These are phyloP conservation scores for Laticauda laticaudata DNA, from an alignment of 2,113 vertebrate genomes.

Conservation along the genomic window DNA sequence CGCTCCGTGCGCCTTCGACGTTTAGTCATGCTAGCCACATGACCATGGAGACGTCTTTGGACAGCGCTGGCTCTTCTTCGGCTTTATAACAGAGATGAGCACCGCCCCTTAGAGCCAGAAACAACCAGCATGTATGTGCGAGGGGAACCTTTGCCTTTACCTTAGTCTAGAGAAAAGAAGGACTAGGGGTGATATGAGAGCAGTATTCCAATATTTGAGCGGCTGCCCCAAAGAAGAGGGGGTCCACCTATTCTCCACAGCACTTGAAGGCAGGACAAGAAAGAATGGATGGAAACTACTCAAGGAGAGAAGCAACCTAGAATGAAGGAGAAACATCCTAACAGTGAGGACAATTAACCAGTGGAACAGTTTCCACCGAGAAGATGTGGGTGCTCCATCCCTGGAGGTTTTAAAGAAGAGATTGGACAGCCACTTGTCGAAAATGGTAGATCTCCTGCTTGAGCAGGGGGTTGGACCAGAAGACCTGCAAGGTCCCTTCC, in stretches of 20 bases:
- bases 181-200: not conserved
- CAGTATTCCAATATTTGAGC: not conserved
- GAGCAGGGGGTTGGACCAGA: not conserved
- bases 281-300: fast-evolving
- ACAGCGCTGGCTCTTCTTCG: too few relatives aligned
- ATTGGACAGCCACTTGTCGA: too few relatives aligned
- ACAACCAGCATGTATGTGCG: too few relatives aligned
- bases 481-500: too few relatives aligned
- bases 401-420: too few relatives aligned
- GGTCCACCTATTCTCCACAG: not conserved
- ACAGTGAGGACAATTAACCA: too few relatives aligned
- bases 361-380: not conserved
- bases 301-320: not conserved
- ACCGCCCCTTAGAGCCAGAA: too few relatives aligned
- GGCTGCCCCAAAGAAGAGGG: not conserved
- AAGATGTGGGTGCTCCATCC: not conserved
- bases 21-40: too few relatives aligned
- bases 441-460: not conserved
- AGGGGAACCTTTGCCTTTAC: too few relatives aligned
- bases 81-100: too few relatives aligned
- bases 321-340: not conserved
- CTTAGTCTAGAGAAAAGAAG: not conserved
- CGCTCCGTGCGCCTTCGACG: fast-evolving
- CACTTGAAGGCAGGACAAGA: not conserved
- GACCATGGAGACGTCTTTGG: too few relatives aligned